Percentiles rank a stretch among this genome's conserved stretches.
Conservation (phyloP, 2,113 vertebrate species). For the Saguinus imperator region DNA sequence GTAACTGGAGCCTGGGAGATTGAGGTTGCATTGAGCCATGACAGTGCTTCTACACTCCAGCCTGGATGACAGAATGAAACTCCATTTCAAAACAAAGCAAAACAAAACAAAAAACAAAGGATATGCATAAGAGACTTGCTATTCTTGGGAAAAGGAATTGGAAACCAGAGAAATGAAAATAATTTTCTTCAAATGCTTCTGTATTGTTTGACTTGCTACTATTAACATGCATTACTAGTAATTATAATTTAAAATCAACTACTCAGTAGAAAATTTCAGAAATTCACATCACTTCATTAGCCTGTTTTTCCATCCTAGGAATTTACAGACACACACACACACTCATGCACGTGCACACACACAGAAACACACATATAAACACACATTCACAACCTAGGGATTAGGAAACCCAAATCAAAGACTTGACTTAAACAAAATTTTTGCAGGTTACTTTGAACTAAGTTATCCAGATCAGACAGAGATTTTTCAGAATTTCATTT, state of each 20-base stretch:
- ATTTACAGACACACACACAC: background rate
- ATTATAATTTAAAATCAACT: background rate
- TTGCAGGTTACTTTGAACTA: background rate
- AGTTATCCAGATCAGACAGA: background rate
- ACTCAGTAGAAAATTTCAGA: background rate
- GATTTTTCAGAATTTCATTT: background rate
- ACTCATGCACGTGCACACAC: too few species aligned
- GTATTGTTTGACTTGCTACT: background rate
- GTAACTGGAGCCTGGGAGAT: too few species aligned
- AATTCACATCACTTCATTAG: background rate
- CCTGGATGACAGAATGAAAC: too few species aligned
- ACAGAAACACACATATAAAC: too few species aligned
- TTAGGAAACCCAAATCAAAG: background rate
- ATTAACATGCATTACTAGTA: background rate
- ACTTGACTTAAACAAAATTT: constrained; percentile 20
- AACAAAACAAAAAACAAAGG: too few species aligned
- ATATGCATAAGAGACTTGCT: background rate
- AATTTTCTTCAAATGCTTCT: background rate
- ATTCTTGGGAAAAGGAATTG: background rate
- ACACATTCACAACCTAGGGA: background rate
- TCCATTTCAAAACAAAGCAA: too few species aligned
- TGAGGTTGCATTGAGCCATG: too few species aligned
- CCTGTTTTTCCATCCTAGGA: background rate
- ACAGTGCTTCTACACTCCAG: too few species aligned
- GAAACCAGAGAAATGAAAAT: background rate